phyloP scores from a whole-genome alignment of 1,140 invertebrate species.

The Leptonema lineaticorne region DNA sequence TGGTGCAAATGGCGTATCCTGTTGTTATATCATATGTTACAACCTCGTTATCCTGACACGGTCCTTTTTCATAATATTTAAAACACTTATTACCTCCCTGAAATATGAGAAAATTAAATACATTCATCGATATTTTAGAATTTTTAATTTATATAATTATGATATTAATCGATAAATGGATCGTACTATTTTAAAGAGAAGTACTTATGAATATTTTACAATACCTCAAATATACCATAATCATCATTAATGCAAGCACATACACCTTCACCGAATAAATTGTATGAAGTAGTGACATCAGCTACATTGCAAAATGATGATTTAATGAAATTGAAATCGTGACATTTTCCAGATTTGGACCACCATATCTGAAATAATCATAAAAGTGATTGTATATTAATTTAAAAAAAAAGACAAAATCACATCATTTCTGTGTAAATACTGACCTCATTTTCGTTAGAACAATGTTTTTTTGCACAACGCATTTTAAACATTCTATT shows the following conservation, averaged over 20 bases:
- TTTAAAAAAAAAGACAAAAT: not conserved
- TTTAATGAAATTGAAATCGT: not conserved
- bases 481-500: not conserved
- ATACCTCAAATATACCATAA: not conserved
- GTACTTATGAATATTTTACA: too few species aligned
- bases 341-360: not conserved
- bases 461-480: constrained; percentile 12
- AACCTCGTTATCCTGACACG: not conserved
- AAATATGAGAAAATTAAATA: too few species aligned
- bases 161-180: not conserved
- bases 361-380: constrained; percentile 4
- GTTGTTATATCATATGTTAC: not conserved
- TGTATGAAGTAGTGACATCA: not conserved
- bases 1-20: constrained; percentile 7
- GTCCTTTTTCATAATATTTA: constrained; percentile 19
- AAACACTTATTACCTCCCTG: constrained; percentile 9
- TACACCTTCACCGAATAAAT: constrained; percentile 3
- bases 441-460: not conserved
- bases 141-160: not conserved
- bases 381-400: not conserved
- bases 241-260: constrained; percentile 9
- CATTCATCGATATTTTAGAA: not conserved
- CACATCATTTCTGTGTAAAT: too few species aligned
- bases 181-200: too few species aligned
- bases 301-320: not conserved